Percentiles rank a stretch among this genome's conserved stretches.
These are phyloP conservation scores for Rhynchonycteris naso DNA, from an alignment of 2,797 vertebrate genomes.

Conservation along the genomic window DNA sequence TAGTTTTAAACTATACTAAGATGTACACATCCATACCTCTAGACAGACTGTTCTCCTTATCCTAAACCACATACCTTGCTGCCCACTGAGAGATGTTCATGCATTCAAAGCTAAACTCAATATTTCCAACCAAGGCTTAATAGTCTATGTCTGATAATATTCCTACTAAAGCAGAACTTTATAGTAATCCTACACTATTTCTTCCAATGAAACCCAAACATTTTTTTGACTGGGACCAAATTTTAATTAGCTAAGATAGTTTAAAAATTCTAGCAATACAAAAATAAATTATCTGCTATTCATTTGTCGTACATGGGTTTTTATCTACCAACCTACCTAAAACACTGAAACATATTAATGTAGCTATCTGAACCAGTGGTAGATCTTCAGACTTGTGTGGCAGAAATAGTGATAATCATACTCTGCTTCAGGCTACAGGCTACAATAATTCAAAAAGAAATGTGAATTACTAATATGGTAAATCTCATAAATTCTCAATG, in stretches of 20 bases:
- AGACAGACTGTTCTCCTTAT: neutral
- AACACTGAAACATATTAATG: constrained; percentile 22
- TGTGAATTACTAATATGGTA: constrained; percentile 44
- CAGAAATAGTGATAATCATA: constrained; percentile 68
- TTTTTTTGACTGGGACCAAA: constrained; percentile 37
- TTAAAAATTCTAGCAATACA: neutral
- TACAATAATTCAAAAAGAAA: constrained; percentile 75
- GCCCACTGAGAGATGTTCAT: neutral
- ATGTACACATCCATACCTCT: neutral
- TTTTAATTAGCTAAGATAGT: constrained; percentile 49
- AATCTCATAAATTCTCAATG: constrained; percentile 63
- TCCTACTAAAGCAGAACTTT: neutral
- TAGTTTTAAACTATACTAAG: neutral
- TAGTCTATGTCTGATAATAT: neutral
- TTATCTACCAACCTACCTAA: constrained; percentile 50
- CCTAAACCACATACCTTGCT: neutral
- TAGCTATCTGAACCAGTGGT: constrained; percentile 52
- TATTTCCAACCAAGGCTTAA: neutral
- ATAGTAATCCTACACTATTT: neutral
- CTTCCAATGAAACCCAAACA: too few species aligned
- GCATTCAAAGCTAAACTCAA: neutral
- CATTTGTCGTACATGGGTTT: constrained; percentile 47
- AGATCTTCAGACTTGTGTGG: constrained; percentile 56
- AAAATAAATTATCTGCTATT: constrained; percentile 58
- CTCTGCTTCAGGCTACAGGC: constrained; percentile 62